Evolutionary conservation across 2,797 vertebrate species (phyloP).

Genomic region (Ibycter americanus): DNA sequence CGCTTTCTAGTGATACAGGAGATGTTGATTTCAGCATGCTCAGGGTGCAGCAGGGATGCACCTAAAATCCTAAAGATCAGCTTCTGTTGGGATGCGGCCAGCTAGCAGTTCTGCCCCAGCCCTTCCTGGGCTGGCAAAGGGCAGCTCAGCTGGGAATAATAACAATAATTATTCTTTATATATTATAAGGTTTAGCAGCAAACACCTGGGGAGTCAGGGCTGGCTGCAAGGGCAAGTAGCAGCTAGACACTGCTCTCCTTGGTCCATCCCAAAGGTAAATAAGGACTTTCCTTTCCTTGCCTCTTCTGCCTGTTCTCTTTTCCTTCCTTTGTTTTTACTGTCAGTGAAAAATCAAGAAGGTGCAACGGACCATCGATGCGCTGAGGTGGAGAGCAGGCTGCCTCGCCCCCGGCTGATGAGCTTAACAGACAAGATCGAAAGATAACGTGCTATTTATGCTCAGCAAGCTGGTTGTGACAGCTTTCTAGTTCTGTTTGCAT

Average conservation of each 20-base stretch:
- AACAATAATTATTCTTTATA: no score
- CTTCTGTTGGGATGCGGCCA: neutral
- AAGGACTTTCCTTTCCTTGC: neutral
- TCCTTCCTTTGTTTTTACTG: neutral
- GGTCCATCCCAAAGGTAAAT: neutral
- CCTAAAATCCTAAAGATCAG: neutral
- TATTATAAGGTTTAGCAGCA: neutral
- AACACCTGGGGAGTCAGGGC: neutral
- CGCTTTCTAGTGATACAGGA: neutral
- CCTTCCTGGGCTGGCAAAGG: neutral
- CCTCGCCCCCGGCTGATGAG: neutral
- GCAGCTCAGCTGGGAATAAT: neutral
- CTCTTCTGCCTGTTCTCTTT: neutral
- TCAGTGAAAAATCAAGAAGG: neutral
- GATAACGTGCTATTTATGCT: neutral
- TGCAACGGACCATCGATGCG: accelerated
- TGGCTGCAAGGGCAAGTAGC: neutral
- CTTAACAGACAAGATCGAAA: neutral
- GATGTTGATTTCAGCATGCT: accelerated
- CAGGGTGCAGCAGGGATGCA: neutral
- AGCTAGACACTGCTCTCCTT: neutral
- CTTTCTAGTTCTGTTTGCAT: neutral
- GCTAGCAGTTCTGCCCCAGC: neutral
- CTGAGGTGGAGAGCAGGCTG: neutral
- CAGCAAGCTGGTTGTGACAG: neutral